A percentile compares a stretch with the other conserved stretches of the same genome.
Evolutionary conservation across 2,113 vertebrate species (phyloP).

Genomic region (Donacobius atricapilla): DNA sequence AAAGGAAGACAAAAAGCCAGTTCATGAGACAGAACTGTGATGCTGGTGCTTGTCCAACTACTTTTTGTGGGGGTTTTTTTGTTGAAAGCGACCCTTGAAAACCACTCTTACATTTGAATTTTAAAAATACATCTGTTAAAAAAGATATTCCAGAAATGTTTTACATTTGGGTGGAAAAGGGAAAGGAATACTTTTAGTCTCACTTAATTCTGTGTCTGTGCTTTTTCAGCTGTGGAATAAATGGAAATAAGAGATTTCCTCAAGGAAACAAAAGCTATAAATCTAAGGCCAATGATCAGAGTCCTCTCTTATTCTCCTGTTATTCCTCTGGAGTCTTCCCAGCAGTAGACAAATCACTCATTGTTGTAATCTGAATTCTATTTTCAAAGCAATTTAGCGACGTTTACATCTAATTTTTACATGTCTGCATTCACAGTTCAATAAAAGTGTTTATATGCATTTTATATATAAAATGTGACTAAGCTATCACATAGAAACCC

Average conservation of each 20-base stretch:
- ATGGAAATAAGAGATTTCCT: constrained; percentile 58
- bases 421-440: background rate
- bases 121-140: constrained; percentile 48
- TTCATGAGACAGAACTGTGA: constrained; percentile 45
- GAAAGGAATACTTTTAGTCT: constrained; percentile 9
- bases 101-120: constrained; percentile 26
- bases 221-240: constrained; percentile 60
- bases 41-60: constrained; percentile 38
- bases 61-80: background rate
- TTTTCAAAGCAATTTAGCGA: background rate
- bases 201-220: constrained; percentile 12
- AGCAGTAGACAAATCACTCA: background rate
- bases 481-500: background rate
- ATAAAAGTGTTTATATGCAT: background rate
- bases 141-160: constrained; percentile 11
- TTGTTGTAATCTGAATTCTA: background rate
- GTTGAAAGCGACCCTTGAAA: constrained; percentile 33
- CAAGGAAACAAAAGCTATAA: constrained; percentile 62
- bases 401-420: constrained; percentile 1
- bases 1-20: constrained; percentile 49
- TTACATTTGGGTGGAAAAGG: constrained; percentile 1
- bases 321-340: constrained; percentile 24
- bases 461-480: background rate
- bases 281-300: constrained; percentile 23
- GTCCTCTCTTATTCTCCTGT: constrained; percentile 20